Evolutionary conservation across 1,140 invertebrate genomes (phyloP), one percentile per base, ranked within the genome.

Genomic region (Nephotettix cincticeps): DNA sequence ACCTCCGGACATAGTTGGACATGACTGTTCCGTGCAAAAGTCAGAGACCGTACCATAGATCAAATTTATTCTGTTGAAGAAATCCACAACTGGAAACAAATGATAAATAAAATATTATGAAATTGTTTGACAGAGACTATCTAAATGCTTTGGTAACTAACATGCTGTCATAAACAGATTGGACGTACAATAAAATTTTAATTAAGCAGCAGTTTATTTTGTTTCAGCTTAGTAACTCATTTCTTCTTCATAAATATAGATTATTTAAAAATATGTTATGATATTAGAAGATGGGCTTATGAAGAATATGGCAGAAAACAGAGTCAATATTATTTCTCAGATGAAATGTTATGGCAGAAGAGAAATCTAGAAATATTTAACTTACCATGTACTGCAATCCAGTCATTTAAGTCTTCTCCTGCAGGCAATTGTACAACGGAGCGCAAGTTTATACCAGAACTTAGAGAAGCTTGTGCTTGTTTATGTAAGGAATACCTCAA

Each of bases 1-100:
- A 6, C 95, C 95, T 27, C 96, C 96, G 56, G 89, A 92, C 96
- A 98, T 98, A 11, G 91, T 94, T 1, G 95, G 94, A 81, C 96
- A 98, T 6, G 90, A 88, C 70, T 89, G 86, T 75, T 91, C 89
- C 51, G 92, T 94, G 79, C 96, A 98, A 79, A 89, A 92, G 78
- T 97, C 95, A 63, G 88, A 91, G 29, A 98, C 89, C 14, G 94
- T 95, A 9, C 96, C 96, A 82, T 94, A 94, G 76, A 98, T 93
- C 14, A 98, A 82, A 83, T 98, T 98, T 75, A 98, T 96, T 77
- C 95, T 87, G 81, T 98, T 98, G 81, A 98, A 98, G 80, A 98
- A 98, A 78, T 98, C 96, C 2, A 98, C 96, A 76, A 97, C 94
- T 96, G 81, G 23, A 65, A 30, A n/a, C n/a, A n/a, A n/a, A n/a